Evolutionary conservation across 92 coral and sea anemone species (phyloP).

Genomic region (Zoanthus solanderi): DNA sequence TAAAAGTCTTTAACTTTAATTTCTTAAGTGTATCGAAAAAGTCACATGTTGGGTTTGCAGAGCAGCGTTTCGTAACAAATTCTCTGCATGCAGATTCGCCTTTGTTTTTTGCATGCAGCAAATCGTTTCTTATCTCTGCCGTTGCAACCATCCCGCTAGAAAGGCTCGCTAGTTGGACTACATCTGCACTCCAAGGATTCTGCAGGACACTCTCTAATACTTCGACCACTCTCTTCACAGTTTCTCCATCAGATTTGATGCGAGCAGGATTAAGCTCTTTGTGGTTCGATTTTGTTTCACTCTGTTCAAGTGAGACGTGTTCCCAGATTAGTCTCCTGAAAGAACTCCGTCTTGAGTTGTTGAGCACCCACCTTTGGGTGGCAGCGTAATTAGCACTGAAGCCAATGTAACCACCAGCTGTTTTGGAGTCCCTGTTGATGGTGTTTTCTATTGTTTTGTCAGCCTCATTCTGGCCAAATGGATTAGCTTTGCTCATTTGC

Average conservation of each 20-base stretch:
- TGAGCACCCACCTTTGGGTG: conserved; percentile 76
- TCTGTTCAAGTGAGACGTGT: conserved; percentile 29
- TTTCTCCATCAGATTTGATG: conserved; percentile 47
- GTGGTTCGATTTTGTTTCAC: conserved; percentile 12
- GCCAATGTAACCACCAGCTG: conserved; percentile 71
- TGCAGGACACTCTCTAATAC: conserved; percentile 33
- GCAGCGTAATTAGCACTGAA: conserved; percentile 76
- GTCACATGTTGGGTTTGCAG: conserved; percentile 20
- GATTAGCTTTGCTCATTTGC: conserved; percentile 66
- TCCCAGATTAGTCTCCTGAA: conserved; percentile 32
- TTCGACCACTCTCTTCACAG: conserved; percentile 46
- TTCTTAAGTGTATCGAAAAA: conserved; percentile 49
- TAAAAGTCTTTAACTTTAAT: conserved; percentile 56
- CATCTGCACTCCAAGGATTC: conserved; percentile 47
- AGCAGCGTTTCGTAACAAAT: conserved; percentile 28
- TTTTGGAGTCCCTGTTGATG: conserved; percentile 76
- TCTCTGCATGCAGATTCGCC: conserved; percentile 40
- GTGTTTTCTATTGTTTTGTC: conserved; percentile 82
- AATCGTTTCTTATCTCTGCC: conserved; percentile 32
- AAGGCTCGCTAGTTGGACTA: conserved; percentile 41
- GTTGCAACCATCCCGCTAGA: conserved; percentile 62
- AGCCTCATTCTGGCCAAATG: conserved; percentile 75
- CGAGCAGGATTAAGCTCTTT: conserved; percentile 60
- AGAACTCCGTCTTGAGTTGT: conserved; percentile 50
- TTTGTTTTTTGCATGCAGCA: conserved; percentile 21